Evolutionary conservation across 2,797 vertebrate genomes (phyloP).

Genomic region (Gadopsis bispinosus): DNA sequence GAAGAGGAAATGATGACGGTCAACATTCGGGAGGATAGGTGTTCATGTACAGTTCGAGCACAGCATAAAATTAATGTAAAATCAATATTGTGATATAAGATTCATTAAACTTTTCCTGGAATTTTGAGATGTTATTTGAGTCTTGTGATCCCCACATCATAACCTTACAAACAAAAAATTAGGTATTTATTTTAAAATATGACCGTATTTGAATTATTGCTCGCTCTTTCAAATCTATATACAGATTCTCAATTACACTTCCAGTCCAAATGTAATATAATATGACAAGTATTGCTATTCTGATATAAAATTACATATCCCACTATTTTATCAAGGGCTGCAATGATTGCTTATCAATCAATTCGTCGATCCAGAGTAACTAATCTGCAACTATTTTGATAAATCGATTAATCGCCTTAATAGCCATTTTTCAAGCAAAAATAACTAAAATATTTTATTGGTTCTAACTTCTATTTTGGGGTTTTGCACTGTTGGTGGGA

Average conservation of each 20-base stretch:
- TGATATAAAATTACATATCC: not conserved
- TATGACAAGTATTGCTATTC: not conserved
- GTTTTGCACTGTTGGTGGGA: not conserved
- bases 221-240: not conserved
- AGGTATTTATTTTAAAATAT: not conserved
- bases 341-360: not conserved
- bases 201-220: not conserved
- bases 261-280: not conserved
- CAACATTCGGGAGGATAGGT: not conserved
- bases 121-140: not conserved
- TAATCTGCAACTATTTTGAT: not conserved
- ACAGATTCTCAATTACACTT: not conserved
- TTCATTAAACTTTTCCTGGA: not conserved
- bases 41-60: not conserved
- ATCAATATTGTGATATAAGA: not conserved
- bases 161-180: not conserved
- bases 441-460: not conserved
- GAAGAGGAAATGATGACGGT: conserved; percentile 19
- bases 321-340: not conserved
- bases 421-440: not conserved
- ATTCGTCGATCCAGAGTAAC: not conserved
- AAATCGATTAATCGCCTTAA: not conserved
- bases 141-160: not conserved
- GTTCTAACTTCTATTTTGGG: not conserved
- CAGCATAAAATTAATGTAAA: conserved; percentile 17